Evolutionary conservation across 1,140 invertebrate genomes (phyloP), one percentile per base, ranked within the genome.

Genomic region (Diabrotica virgifera): DNA sequence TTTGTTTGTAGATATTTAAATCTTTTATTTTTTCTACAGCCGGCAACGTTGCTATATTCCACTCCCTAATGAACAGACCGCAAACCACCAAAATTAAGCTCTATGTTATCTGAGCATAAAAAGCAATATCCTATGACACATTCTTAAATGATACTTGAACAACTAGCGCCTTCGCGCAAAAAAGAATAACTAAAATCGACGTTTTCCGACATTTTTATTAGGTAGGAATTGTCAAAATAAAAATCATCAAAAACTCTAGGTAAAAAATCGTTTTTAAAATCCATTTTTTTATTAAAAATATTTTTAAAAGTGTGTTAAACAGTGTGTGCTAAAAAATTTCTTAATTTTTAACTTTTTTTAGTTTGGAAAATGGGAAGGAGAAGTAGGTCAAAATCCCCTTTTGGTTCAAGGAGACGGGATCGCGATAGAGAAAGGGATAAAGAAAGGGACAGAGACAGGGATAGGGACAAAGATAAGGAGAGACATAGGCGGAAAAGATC

Each of bases 401-500:
- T 65, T 57, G 52, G 59, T 14, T 63, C 69, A 24, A 70, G 76
- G 70, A 71, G 76, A 65, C 70, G 75, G 55, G 74, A 76, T 59
- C 70, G 74, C 52, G 76, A 77, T 46, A 64, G 72, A 56, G 76
- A 77, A 38, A 54, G 74, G 78, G 63, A 80, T 79, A 51, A 82
- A 80, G 24, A 24, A 24, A 24, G 24, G 24, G 24, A 24, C 24
- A 24, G 24, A 24, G 13, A 83, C 79, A 57, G 79, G 69, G 71
- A 80, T 75, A 74, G 82, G 46, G 82, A 83, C 8, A 73, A 82
- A 68, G 83, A 85, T 68, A 74, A 81, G 37, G 81, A 84, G 11
- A 77, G 83, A 65, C 76, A 82, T 59, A 78, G 82, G 63, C 80
- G 85, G 73, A 80, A 83, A 74, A 77, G 81, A 68, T 84, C 83